Conservation (phyloP, 2,888 invertebrate species). For the Hirtodrosophila cameraria region DNA sequence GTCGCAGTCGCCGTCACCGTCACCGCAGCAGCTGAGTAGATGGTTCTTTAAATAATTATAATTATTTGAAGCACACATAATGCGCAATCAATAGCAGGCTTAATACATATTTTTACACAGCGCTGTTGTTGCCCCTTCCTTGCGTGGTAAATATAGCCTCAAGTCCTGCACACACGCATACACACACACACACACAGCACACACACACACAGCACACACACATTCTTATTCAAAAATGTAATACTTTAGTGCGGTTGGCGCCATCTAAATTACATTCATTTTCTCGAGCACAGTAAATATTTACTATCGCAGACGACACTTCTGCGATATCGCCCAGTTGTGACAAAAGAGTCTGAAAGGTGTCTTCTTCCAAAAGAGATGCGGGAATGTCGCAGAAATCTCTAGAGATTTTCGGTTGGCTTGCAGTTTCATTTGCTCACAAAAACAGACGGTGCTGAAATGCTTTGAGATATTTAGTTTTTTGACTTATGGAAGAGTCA, state of each 20-base stretch:
- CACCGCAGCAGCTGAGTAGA: constrained; percentile 22
- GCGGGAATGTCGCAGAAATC: no score
- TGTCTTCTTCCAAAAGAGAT: no score
- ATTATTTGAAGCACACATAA: constrained; percentile 64
- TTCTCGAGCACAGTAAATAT: constrained; percentile 13
- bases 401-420: no score
- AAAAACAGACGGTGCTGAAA: no score
- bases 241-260: constrained; percentile 52
- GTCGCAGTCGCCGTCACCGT: constrained; percentile 5
- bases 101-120: constrained; percentile 34
- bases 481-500: no score
- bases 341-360: no score
- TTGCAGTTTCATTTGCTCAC: no score
- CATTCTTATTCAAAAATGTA: constrained; percentile 45
- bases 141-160: constrained; percentile 65
- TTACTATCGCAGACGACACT: constrained; percentile 18
- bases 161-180: constrained; percentile 53
- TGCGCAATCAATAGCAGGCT: constrained; percentile 69
- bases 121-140: constrained; percentile 1
- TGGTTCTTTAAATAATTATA: constrained; percentile 63
- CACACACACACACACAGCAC: neutral
- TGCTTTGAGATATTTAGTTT: no score
- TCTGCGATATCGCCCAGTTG: no score
- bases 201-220: constrained; percentile 11
- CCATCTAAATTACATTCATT: constrained; percentile 58